Percentiles rank a stretch among this genome's conserved stretches.
These are phyloP conservation scores for Corythornis cristatus DNA, from an alignment of 2,113 vertebrate species.

Conservation along the genomic window DNA sequence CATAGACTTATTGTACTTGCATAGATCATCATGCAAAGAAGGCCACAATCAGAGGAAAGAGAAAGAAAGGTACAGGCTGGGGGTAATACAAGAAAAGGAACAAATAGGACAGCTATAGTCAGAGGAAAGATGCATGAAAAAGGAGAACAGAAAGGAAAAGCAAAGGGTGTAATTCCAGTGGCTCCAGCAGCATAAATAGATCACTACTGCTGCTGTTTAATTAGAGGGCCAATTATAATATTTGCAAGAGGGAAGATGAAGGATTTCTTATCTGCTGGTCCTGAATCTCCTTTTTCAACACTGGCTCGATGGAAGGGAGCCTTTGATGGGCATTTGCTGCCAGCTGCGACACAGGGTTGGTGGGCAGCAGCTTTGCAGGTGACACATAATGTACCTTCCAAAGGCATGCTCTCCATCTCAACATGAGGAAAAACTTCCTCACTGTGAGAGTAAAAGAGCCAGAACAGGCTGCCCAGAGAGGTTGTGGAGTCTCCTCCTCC, in stretches of 20 bases:
- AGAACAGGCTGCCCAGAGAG: no score
- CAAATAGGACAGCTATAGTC: background rate
- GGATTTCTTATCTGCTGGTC: background rate
- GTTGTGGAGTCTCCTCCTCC: no score
- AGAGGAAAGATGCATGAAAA: background rate
- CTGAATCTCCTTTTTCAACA: background rate
- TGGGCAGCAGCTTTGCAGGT: background rate
- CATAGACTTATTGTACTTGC: background rate
- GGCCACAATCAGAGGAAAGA: background rate
- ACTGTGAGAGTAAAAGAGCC: no score
- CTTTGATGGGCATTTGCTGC: background rate
- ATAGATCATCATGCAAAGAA: background rate
- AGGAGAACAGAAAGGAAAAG: background rate
- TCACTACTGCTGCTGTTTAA: background rate
- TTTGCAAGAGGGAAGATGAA: background rate
- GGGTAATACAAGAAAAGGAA: background rate
- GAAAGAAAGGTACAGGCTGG: background rate
- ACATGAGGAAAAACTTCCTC: no score
- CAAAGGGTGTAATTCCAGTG: background rate
- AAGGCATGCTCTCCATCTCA: no score
- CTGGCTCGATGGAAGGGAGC: background rate
- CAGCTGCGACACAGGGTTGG: background rate
- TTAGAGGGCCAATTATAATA: background rate
- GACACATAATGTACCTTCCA: rapidly evolving
- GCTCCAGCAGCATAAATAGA: background rate